phyloP scores from a whole-genome alignment of 1,140 invertebrate genomes.

The Philaenus spumarius region DNA sequence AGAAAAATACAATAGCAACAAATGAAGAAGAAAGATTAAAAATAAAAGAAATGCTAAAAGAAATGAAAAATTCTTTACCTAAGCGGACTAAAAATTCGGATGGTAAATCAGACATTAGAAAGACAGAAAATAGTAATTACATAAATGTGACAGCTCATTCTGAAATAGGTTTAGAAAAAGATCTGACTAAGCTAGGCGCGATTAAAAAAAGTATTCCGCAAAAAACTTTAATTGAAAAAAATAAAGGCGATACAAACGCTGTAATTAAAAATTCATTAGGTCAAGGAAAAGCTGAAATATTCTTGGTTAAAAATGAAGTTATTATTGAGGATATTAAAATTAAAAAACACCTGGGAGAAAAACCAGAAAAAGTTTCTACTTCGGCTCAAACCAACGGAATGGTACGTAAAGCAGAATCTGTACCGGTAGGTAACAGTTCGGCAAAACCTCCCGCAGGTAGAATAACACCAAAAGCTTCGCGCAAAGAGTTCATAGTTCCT shows the following conservation, averaged over 20 bases:
- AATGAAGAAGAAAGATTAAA: slow-evolving; percentile 45
- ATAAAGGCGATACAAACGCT: neutral
- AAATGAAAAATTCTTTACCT: slow-evolving; percentile 58
- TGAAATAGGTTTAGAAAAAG: no score
- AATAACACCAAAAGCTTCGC: slow-evolving; percentile 22
- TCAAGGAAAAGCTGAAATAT: slow-evolving; percentile 25
- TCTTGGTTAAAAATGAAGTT: slow-evolving; percentile 29
- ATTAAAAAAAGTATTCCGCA: slow-evolving; percentile 19
- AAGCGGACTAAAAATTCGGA: slow-evolving; percentile 40
- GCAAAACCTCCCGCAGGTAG: slow-evolving; percentile 13
- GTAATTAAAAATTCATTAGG: neutral
- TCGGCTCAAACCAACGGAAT: slow-evolving; percentile 45
- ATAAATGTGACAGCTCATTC: neutral
- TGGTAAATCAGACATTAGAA: slow-evolving; percentile 4
- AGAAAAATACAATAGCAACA: slow-evolving; percentile 32
- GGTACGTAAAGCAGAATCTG: slow-evolving; percentile 35
- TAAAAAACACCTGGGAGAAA: slow-evolving; percentile 35
- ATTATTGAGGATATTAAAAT: slow-evolving; percentile 32
- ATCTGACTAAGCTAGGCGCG: slow-evolving; percentile 13
- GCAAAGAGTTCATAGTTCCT: slow-evolving; percentile 21
- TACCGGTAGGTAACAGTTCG: slow-evolving; percentile 19
- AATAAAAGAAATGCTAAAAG: slow-evolving; percentile 54
- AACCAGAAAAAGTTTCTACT: slow-evolving; percentile 43
- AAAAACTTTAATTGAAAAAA: neutral
- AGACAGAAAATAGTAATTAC: neutral